Evolutionary conservation across 2,797 vertebrate genomes (phyloP).

Genomic region (Acipenser transmontanus): DNA sequence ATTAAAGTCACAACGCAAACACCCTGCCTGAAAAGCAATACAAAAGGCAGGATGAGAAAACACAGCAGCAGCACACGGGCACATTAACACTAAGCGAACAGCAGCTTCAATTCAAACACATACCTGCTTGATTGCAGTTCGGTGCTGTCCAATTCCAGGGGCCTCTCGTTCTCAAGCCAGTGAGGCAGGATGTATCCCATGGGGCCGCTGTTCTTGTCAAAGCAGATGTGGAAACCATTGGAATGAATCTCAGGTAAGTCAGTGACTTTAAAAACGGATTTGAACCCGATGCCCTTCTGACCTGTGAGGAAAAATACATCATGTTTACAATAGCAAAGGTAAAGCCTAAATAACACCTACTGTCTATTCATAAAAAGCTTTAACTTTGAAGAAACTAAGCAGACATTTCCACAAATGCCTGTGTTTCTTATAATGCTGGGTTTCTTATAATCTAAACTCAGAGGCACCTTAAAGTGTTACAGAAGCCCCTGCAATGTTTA

Average conservation of each 20-base stretch:
- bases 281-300: conserved; percentile 73
- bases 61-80: no score
- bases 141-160: conserved; percentile 20
- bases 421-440: no score
- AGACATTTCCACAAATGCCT: no score
- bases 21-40: neutral
- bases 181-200: conserved; percentile 75
- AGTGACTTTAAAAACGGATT: conserved; percentile 71
- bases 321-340: neutral
- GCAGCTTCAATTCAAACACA: neutral
- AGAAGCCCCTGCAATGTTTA: no score
- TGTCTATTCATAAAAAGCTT: no score
- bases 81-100: no score
- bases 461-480: no score
- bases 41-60: neutral
- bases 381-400: no score
- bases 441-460: no score
- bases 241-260: conserved; percentile 72
- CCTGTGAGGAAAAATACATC: conserved; percentile 35
- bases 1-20: no score
- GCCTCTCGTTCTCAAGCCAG: conserved; percentile 54
- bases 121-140: conserved; percentile 12
- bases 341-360: no score
- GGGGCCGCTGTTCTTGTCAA: conserved; percentile 61
- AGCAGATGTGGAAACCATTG: conserved; percentile 64